phyloP scores from a whole-genome alignment of 2,797 vertebrate genomes.

The Rhynchonycteris naso region DNA sequence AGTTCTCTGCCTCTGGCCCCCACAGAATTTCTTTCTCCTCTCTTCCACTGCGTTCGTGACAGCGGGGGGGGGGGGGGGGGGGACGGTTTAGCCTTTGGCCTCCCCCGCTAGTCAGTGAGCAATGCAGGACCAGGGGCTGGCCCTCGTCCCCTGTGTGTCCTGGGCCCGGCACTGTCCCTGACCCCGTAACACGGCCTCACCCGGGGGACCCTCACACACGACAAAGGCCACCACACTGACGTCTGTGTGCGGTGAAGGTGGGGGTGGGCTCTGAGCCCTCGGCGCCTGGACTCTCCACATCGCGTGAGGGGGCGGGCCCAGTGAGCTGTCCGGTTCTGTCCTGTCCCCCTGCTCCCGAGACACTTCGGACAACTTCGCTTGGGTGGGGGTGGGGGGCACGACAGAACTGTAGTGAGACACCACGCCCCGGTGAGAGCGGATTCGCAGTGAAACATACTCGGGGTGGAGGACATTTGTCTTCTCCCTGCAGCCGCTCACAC shows the following conservation, averaged over 20 bases:
- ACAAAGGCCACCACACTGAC: neutral
- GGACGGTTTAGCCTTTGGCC: neutral
- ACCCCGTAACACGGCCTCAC: neutral
- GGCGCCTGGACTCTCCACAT: too few species aligned
- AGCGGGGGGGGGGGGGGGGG: too few species aligned
- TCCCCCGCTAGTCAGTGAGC: neutral
- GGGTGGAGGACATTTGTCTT: neutral
- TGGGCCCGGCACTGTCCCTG: too few species aligned
- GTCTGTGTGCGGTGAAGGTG: fast-evolving
- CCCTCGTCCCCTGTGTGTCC: fast-evolving
- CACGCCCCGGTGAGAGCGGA: neutral
- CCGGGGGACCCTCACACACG: too few species aligned
- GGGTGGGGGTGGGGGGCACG: too few species aligned
- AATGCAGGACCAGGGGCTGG: neutral
- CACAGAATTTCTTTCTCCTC: neutral
- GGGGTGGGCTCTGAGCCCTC: neutral
- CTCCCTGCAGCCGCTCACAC: neutral
- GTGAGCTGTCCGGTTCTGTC: neutral
- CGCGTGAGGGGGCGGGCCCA: neutral
- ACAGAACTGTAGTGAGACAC: neutral
- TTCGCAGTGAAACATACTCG: neutral
- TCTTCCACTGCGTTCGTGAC: neutral
- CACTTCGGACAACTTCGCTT: neutral
- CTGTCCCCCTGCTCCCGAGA: neutral
- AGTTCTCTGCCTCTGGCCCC: neutral